Evolutionary conservation across 23 tunicate species (phyloP).

Genomic region (Diplosoma virens): DNA sequence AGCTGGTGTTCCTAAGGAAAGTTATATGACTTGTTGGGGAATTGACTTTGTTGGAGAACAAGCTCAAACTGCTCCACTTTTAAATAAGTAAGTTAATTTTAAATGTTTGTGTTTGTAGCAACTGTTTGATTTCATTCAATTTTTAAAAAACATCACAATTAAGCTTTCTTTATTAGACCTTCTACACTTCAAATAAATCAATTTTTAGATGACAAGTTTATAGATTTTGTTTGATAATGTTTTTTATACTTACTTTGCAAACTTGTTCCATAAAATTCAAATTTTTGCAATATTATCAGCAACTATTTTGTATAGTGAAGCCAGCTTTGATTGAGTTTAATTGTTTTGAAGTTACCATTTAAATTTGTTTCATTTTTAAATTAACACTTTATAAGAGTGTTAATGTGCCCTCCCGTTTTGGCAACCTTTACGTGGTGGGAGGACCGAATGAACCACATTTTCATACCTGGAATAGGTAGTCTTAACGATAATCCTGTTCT

Average conservation of each 20-base stretch:
- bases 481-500: constrained; percentile 13
- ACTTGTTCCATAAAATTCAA: no score
- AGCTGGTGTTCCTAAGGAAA: no score
- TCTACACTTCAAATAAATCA: not conserved
- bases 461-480: constrained; percentile 16
- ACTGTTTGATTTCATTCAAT: not conserved
- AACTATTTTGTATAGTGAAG: no score
- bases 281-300: no score
- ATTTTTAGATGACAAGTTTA: not conserved
- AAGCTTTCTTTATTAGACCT: not conserved
- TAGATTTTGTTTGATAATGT: not conserved
- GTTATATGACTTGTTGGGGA: no score
- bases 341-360: no score
- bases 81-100: not conserved
- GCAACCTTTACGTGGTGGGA: constrained; percentile 29
- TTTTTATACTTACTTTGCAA: not conserved
- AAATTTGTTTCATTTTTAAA: no score
- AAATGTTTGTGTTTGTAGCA: not conserved
- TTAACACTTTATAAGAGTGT: no score
- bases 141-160: not conserved
- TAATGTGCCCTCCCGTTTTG: constrained; percentile 22
- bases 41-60: constrained; percentile 5
- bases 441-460: constrained; percentile 25
- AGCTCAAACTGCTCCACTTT: constrained; percentile 11
- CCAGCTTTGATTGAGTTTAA: no score